These are phyloP conservation scores for Stigmatopora nigra DNA, from an alignment of 2,113 vertebrate genomes.

Conservation along the genomic window DNA sequence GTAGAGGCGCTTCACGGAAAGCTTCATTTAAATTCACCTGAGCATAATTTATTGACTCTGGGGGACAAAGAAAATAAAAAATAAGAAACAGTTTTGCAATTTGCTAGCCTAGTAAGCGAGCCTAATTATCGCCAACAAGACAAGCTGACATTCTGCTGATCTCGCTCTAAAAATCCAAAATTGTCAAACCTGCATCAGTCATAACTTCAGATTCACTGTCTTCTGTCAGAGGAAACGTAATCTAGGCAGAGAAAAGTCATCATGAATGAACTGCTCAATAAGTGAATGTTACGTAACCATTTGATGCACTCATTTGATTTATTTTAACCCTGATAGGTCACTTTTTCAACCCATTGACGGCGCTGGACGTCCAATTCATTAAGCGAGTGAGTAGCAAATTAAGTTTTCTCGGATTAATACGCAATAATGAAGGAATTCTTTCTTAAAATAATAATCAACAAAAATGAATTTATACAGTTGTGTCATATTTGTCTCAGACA, in stretches of 20 bases:
- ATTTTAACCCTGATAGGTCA: no score
- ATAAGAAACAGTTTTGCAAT: conserved; percentile 1
- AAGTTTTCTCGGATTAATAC: no score
- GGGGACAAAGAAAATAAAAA: not conserved
- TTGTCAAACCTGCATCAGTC: conserved; percentile 35
- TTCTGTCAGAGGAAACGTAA: conserved; percentile 43
- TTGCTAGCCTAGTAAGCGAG: not conserved
- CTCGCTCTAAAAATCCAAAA: not conserved
- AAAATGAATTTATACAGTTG: no score
- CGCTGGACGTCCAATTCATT: no score
- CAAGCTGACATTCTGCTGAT: not conserved
- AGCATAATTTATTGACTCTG: conserved; percentile 26
- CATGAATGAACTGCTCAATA: not conserved
- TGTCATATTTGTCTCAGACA: not conserved
- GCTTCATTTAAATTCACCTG: conserved; percentile 47
- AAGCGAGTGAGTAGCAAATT: no score
- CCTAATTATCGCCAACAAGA: not conserved
- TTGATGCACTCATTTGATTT: no score
- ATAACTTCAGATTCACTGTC: conserved; percentile 28
- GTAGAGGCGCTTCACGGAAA: conserved; percentile 38
- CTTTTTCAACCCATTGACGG: no score
- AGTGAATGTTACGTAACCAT: no score
- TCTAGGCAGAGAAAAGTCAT: conserved; percentile 30
- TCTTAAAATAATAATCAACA: no score
- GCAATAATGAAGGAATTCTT: no score